Conservation (phyloP, 2,113 vertebrate genomes). For the Noctilio leporinus region DNA sequence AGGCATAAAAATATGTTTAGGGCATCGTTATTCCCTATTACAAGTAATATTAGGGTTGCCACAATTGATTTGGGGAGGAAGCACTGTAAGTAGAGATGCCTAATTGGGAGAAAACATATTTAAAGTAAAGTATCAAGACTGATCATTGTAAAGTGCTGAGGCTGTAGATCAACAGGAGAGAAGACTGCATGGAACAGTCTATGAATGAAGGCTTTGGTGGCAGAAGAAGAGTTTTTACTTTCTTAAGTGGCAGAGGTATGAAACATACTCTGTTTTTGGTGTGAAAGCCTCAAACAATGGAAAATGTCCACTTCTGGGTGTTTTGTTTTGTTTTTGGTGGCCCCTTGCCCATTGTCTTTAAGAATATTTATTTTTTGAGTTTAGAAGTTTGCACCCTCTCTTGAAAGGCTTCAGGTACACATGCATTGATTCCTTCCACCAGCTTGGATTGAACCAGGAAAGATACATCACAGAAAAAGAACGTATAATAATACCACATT, state of each 20-base stretch:
- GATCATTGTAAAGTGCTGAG: background rate
- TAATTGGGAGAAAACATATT: background rate
- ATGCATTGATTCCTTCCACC: background rate
- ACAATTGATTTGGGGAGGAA: background rate
- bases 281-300: background rate
- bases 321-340: background rate
- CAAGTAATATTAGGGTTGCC: background rate
- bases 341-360: background rate
- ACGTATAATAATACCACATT: background rate
- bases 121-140: background rate
- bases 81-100: background rate
- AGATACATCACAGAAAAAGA: background rate
- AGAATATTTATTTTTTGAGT: background rate
- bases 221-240: background rate
- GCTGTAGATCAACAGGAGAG: background rate
- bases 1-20: background rate
- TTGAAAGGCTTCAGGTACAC: background rate
- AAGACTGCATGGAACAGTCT: background rate
- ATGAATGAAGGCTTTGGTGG: background rate
- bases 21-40: background rate
- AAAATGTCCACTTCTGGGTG: background rate
- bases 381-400: background rate
- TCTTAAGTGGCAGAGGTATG: background rate
- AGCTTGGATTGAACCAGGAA: background rate
- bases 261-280: background rate